A percentile compares a stretch with the other conserved stretches of the same genome.
phyloP scores from a whole-genome alignment of 2,888 invertebrate species.

The Chaitophorus viminalis region DNA sequence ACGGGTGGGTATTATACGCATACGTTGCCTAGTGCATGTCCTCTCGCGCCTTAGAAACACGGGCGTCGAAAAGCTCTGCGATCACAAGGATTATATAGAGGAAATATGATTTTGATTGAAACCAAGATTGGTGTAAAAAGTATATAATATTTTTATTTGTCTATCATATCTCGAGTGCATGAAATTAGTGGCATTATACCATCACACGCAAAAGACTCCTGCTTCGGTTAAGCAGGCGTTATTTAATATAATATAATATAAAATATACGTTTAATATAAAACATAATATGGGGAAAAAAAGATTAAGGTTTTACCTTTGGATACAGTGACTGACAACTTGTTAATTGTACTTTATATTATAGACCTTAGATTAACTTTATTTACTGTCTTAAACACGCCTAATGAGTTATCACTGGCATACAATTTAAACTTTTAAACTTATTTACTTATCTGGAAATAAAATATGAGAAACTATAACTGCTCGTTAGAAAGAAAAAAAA shows the following conservation, averaged over 20 bases:
- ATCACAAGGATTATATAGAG: slow-evolving; percentile 34
- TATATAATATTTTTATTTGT: background rate
- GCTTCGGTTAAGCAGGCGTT: background rate
- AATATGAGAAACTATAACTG: background rate
- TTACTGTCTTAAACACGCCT: slow-evolving; percentile 22
- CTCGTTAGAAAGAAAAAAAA: background rate
- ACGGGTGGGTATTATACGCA: background rate
- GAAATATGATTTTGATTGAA: slow-evolving; percentile 37
- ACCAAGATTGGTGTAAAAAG: slow-evolving; percentile 17
- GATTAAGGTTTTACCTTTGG: slow-evolving; percentile 5
- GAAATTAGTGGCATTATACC: background rate
- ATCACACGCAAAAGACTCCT: background rate
- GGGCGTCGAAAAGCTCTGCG: slow-evolving; percentile 4
- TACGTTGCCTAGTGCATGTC: background rate
- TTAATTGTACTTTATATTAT: slow-evolving; percentile 17
- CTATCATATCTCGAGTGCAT: background rate
- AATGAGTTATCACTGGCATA: background rate
- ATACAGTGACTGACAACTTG: background rate
- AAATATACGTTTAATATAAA: background rate
- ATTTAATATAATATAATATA: too few species aligned
- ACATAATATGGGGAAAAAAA: background rate
- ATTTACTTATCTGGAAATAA: background rate
- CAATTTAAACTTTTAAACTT: slow-evolving; percentile 20
- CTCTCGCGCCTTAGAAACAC: background rate
- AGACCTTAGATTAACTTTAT: background rate